phyloP scores from a whole-genome alignment of 2,797 vertebrate species.

The Micropoecilia bifurca region DNA sequence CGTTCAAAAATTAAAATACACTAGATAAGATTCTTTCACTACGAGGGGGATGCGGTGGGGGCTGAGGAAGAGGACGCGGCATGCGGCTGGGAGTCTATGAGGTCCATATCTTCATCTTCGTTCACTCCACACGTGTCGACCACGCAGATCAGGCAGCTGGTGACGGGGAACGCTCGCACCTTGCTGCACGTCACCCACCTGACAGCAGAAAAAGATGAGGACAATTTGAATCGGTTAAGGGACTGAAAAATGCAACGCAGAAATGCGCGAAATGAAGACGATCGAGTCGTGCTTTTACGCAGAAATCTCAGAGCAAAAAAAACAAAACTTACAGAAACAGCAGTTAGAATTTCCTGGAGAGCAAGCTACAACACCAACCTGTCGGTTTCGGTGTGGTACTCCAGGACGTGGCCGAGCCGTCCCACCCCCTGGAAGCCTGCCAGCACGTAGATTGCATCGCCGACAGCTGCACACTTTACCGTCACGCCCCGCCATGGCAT shows the following conservation, averaged over 20 bases:
- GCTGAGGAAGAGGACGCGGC: constrained; percentile 49
- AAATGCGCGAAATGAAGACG: background rate
- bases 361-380: constrained; percentile 68
- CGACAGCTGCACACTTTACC: constrained; percentile 95
- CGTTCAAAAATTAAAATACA: background rate
- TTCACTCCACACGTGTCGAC: constrained; percentile 97
- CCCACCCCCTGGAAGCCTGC: constrained; percentile 97
- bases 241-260: background rate
- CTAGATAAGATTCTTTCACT: constrained; percentile 1
- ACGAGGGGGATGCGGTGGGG: constrained; percentile 56
- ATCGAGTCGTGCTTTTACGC: background rate
- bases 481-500: constrained; percentile 98
- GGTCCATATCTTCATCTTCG: constrained; percentile 89
- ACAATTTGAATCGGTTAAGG: background rate
- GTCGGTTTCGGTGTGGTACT: constrained; percentile 94
- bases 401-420: constrained; percentile 92
- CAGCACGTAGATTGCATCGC: constrained; percentile 91
- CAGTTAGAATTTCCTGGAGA: background rate
- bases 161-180: constrained; percentile 95
- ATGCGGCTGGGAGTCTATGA: constrained; percentile 72
- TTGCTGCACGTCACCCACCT: constrained; percentile 93
- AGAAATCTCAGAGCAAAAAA: background rate
- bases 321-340: background rate
- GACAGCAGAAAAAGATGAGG: background rate
- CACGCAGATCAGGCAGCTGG: constrained; percentile 97